Evolutionary conservation across 2,113 vertebrate species (phyloP), one percentile per base, ranked within the genome.

Genomic region (Asarcornis scutulata): DNA sequence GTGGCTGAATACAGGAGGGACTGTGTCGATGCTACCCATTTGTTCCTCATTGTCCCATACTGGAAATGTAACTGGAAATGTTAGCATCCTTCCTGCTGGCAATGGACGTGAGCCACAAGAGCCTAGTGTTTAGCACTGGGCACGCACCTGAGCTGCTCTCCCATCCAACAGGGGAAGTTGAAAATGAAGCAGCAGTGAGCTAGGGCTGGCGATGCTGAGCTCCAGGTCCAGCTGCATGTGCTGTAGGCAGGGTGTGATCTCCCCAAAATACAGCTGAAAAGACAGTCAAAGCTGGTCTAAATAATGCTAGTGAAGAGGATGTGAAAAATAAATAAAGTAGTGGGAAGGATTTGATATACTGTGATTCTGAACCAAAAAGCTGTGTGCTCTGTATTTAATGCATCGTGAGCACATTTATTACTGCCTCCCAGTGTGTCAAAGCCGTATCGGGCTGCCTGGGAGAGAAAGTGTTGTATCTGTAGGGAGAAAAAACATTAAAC

Each of bases 321-420:
- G 29, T 6, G 17, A 44, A 73, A 52, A 31, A 20, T 38, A 27
- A 71, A 52, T 36, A 52, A 3, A 7, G 11, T 7, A 32, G 46
- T 0, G 6, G 26, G 63, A 32, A 26, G 38, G 52, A 9, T 23
- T 13, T 18, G 14, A 29, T 20, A 3, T 3, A 14, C 27, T 1
- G 1, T 8, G 8, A 18, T 13, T 59, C 72, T 50, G 48, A 55
- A 4, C 32, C 22, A 4, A 44, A 48, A 83, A 38, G 8, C 7
- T 17, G 32, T 2, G 2, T 44, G 17, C 44, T 8, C 18, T 14
- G 3, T 29, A 44, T 56, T 85, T 79, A 14, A 31, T 20, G 40
- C 26, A 6, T 20, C 9, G 4, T 5, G 4, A 11, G 15, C 1
- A 1, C 7, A 1, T 18, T 62, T 42, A n/a, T 17, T 7, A 22